Evolutionary conservation across 2,113 vertebrate genomes (phyloP).

Genomic region (Podarcis muralis): DNA sequence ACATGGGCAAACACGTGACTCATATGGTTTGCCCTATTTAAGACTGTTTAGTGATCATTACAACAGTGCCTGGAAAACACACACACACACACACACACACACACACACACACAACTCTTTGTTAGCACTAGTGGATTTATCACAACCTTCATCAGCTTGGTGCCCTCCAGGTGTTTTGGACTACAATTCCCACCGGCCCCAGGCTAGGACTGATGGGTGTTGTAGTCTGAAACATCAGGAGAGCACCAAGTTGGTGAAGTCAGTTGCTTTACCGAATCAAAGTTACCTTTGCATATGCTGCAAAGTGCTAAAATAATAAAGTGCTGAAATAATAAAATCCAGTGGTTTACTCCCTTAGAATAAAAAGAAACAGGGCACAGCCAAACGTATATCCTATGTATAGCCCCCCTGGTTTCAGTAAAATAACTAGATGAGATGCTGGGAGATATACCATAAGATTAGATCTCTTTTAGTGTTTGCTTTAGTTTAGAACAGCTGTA

Average conservation of each 20-base stretch:
- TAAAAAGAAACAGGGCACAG: neutral
- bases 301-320: neutral
- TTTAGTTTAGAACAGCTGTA: neutral
- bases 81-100: too few species aligned
- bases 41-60: constrained; percentile 17
- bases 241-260: too few species aligned
- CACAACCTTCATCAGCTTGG: too few species aligned
- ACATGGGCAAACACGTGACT: too few species aligned
- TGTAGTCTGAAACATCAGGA: too few species aligned
- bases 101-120: neutral
- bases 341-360: neutral
- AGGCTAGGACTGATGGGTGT: too few species aligned
- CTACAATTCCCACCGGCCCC: too few species aligned
- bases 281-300: neutral
- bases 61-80: constrained; percentile 27
- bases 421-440: neutral
- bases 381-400: neutral
- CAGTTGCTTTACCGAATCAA: neutral
- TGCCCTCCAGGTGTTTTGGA: too few species aligned
- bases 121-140: neutral
- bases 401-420: neutral
- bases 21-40: too few species aligned
- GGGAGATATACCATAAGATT: neutral
- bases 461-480: too few species aligned
- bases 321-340: neutral